These are phyloP conservation scores for Samia ricini DNA, from an alignment of 1,140 invertebrate genomes.

Conservation along the genomic window DNA sequence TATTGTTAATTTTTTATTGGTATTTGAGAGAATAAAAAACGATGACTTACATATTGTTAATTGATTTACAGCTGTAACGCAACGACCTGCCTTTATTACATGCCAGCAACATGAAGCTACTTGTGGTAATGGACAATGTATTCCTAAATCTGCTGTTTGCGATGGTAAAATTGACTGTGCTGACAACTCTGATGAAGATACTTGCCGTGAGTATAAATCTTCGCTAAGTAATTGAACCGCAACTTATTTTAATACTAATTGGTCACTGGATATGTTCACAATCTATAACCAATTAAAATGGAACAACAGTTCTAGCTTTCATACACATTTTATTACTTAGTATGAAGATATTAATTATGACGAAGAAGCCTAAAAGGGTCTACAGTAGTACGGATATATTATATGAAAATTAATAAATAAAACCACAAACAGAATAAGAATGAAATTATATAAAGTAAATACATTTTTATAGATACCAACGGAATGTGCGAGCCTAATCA, in stretches of 20 bases:
- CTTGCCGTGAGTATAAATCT: constrained; percentile 85
- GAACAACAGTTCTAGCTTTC: no score
- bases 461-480: constrained; percentile 25
- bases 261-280: no score
- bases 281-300: no score
- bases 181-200: constrained; percentile 93
- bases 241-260: no score
- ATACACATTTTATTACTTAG: no score
- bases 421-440: not conserved
- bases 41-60: no score
- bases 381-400: not conserved
- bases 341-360: no score
- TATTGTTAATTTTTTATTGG: no score
- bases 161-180: constrained; percentile 89
- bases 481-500: constrained; percentile 94
- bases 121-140: constrained; percentile 94
- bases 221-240: no score
- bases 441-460: not conserved
- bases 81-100: constrained; percentile 72
- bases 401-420: no score
- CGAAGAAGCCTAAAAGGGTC: no score
- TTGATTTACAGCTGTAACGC: constrained; percentile 25
- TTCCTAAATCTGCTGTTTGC: constrained; percentile 88
- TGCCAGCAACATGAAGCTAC: constrained; percentile 91
- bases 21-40: no score